These are phyloP conservation scores for Stigmatopora nigra DNA, from an alignment of 2,113 vertebrate genomes.

Conservation along the genomic window DNA sequence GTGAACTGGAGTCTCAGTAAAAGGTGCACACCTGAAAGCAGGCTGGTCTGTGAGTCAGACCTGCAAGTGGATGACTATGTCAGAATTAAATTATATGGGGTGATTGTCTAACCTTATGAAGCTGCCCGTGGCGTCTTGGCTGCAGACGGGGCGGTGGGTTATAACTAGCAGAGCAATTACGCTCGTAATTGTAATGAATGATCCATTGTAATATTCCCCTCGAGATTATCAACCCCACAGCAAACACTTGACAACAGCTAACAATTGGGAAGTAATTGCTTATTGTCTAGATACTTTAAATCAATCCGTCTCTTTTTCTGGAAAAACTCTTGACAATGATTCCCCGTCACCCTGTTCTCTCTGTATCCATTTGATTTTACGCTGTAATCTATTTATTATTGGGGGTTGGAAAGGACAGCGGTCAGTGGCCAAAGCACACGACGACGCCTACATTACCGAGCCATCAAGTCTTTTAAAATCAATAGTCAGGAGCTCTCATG, in stretches of 20 bases:
- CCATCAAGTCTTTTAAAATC: conserved; percentile 58
- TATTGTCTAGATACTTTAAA: conserved; percentile 55
- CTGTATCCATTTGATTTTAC: conserved; percentile 21
- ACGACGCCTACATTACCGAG: conserved; percentile 54
- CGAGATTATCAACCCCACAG: conserved; percentile 59
- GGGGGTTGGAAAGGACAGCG: conserved; percentile 29
- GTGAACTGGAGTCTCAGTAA: conserved; percentile 19
- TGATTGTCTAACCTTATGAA: conserved; percentile 48
- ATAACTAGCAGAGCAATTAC: conserved; percentile 50
- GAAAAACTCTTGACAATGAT: conserved; percentile 30
- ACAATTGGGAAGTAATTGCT: conserved; percentile 67
- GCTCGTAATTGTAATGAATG: conserved; percentile 59
- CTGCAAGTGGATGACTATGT: conserved; percentile 18
- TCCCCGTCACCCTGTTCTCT: conserved; percentile 38
- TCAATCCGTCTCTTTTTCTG: conserved; percentile 57
- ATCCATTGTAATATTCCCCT: conserved; percentile 65
- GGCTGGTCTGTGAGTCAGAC: conserved; percentile 16
- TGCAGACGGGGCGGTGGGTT: conserved; percentile 24
- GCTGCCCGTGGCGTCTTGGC: conserved; percentile 40
- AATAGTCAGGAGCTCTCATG: conserved; percentile 51
- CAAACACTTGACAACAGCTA: conserved; percentile 61
- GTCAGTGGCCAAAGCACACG: conserved; percentile 47
- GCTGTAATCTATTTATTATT: conserved; percentile 55
- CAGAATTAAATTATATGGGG: conserved; percentile 32
- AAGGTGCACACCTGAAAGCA: conserved; percentile 13